Evolutionary conservation across 2,797 vertebrate genomes (phyloP).

Genomic region (Cyprinodon diabolis): DNA sequence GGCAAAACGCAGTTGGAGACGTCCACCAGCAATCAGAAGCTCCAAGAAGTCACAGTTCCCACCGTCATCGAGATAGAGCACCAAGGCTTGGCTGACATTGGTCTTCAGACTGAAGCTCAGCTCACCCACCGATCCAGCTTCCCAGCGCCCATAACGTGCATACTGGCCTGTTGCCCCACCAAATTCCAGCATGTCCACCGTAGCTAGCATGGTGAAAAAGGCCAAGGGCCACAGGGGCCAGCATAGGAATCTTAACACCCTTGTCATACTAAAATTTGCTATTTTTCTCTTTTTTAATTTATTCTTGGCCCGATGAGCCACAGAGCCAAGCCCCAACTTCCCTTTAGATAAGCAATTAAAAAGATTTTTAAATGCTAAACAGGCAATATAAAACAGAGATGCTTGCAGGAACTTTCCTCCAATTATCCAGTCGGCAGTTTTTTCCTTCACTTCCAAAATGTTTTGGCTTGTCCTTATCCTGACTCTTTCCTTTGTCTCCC

Average conservation of each 20-base stretch:
- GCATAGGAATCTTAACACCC: constrained; percentile 61
- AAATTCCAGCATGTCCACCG: constrained; percentile 83
- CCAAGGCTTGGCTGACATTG: constrained; percentile 87
- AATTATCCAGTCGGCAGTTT: constrained; percentile 59
- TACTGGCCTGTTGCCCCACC: constrained; percentile 91
- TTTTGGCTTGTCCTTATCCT: constrained; percentile 72
- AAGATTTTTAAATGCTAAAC: constrained; percentile 19
- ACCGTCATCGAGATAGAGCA: constrained; percentile 94
- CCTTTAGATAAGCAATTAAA: constrained; percentile 10
- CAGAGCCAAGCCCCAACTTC: constrained; percentile 11
- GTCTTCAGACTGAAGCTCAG: constrained; percentile 93
- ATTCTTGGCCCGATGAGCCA: constrained; percentile 8
- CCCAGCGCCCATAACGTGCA: constrained; percentile 93
- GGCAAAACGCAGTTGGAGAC: constrained; percentile 89
- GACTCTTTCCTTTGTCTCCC: constrained; percentile 76
- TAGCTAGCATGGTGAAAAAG: constrained; percentile 68
- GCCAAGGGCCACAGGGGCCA: constrained; percentile 75
- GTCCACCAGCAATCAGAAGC: constrained; percentile 86
- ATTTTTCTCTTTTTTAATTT: constrained; percentile 9
- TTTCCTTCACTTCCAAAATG: constrained; percentile 39
- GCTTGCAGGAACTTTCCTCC: constrained; percentile 32
- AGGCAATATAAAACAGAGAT: constrained; percentile 32
- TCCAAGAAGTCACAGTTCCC: constrained; percentile 97
- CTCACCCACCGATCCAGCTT: constrained; percentile 86
- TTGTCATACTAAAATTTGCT: constrained; percentile 65